Evolutionary conservation across 2,113 vertebrate genomes (phyloP).

Genomic region (Lampris megalopsis): DNA sequence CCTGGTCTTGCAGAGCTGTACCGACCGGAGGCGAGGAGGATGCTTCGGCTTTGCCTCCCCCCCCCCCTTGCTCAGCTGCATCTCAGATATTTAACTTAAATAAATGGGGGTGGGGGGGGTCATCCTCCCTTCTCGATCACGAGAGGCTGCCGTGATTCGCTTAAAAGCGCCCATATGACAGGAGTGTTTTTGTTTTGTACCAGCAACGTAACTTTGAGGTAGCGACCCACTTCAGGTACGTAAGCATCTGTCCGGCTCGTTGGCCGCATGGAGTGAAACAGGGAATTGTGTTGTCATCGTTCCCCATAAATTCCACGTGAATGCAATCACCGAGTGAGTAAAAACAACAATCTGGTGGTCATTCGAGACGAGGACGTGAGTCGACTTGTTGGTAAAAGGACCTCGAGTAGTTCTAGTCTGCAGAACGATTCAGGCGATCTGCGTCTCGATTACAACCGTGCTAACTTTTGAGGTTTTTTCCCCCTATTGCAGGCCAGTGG

Average conservation of each 20-base stretch:
- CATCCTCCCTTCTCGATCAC: slow-evolving; percentile 37
- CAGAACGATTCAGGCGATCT: slow-evolving; percentile 28
- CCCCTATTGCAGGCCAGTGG: slow-evolving; percentile 24
- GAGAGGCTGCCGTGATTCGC: slow-evolving; percentile 42
- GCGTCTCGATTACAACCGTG: slow-evolving; percentile 22
- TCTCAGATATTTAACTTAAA: slow-evolving; percentile 58
- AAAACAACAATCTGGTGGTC: slow-evolving; percentile 1
- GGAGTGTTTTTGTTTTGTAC: slow-evolving; percentile 40
- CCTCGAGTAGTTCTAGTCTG: background rate
- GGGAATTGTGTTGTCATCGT: background rate
- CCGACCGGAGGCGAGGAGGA: slow-evolving; percentile 21
- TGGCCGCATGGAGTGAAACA: background rate
- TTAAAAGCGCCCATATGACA: slow-evolving; percentile 61
- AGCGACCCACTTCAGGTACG: background rate
- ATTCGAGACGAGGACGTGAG: background rate
- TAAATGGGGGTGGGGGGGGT: slow-evolving; percentile 44
- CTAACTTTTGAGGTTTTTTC: slow-evolving; percentile 19
- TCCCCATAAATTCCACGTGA: background rate
- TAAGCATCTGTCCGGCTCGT: background rate
- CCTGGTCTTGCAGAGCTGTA: slow-evolving; percentile 28
- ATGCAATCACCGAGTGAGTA: background rate
- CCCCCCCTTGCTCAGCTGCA: slow-evolving; percentile 37
- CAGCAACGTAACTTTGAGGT: slow-evolving; percentile 2
- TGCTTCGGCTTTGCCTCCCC: slow-evolving; percentile 21
- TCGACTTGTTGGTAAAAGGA: slow-evolving; percentile 10